A percentile compares a stretch with the other conserved stretches of the same genome.
These are phyloP conservation scores for Sphaerodactylus townsendi DNA, from an alignment of 2,113 vertebrate genomes.

Conservation along the genomic window DNA sequence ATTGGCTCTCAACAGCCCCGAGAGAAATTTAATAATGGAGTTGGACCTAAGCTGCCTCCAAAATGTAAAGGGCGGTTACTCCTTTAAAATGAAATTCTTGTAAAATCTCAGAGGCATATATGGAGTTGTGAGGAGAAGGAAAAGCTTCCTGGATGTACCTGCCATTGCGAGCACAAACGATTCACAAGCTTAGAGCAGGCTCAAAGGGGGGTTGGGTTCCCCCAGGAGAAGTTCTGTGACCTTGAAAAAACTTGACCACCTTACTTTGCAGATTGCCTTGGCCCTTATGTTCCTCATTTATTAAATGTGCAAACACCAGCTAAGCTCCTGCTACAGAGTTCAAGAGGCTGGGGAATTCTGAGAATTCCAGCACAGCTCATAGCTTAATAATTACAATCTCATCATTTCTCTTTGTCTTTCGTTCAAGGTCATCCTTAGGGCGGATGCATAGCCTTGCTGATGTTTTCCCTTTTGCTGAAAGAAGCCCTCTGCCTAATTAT, in stretches of 20 bases:
- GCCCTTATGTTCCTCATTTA: not conserved
- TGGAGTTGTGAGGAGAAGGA: not conserved
- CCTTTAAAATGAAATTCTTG: too few species aligned
- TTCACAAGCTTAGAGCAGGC: too few species aligned
- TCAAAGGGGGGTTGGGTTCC: not conserved
- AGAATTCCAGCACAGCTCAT: not conserved
- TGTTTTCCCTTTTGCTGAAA: not conserved
- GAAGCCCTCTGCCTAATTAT: constrained; percentile 25
- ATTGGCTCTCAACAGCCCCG: too few species aligned
- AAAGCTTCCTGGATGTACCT: not conserved
- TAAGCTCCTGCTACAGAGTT: not conserved
- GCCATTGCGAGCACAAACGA: not conserved
- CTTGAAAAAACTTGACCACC: not conserved
- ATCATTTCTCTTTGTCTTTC: constrained; percentile 24
- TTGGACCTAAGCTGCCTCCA: not conserved
- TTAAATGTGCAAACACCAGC: not conserved
- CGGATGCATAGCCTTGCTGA: not conserved
- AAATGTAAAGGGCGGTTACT: not conserved
- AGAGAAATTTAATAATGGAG: not conserved
- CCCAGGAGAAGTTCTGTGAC: not conserved
- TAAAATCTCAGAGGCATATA: not conserved
- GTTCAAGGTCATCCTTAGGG: constrained; percentile 11
- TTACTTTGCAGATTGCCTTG: not conserved
- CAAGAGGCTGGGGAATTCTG: not conserved
- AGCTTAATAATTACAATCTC: constrained; percentile 25